A percentile compares a stretch with the other conserved stretches of the same genome.
These are phyloP conservation scores for Tipula vernalis DNA, from an alignment of 2,888 invertebrate genomes.

Conservation along the genomic window DNA sequence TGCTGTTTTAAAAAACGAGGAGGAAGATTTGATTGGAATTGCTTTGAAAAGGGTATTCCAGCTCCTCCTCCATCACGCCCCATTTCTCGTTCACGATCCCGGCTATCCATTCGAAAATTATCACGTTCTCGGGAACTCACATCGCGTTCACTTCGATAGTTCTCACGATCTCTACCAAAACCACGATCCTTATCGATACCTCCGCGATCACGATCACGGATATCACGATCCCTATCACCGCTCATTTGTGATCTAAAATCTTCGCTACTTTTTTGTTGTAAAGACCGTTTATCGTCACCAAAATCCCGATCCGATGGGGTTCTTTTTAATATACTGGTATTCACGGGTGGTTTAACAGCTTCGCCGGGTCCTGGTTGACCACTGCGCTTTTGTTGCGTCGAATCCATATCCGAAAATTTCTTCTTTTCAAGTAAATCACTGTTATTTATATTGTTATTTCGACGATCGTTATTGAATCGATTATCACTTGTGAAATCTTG, in stretches of 20 bases:
- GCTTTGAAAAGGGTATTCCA: slow-evolving; percentile 48
- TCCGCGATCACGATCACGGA: slow-evolving; percentile 18
- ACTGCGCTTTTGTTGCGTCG: neutral
- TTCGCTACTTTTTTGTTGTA: neutral
- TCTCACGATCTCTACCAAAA: slow-evolving; percentile 27
- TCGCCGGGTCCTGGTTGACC: neutral
- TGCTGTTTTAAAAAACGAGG: slow-evolving; percentile 76
- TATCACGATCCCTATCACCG: slow-evolving; percentile 22
- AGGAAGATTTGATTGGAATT: slow-evolving; percentile 72
- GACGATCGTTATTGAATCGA: slow-evolving; percentile 66
- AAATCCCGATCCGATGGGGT: slow-evolving; percentile 19
- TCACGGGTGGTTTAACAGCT: neutral
- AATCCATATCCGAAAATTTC: neutral
- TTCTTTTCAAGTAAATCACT: neutral
- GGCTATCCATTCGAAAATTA: slow-evolving; percentile 16
- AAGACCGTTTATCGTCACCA: neutral
- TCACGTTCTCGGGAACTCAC: neutral
- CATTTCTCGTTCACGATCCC: slow-evolving; percentile 23
- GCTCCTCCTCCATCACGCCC: slow-evolving; percentile 31
- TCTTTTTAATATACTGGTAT: slow-evolving; percentile 32
- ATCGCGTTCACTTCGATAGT: slow-evolving; percentile 27
- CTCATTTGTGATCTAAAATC: slow-evolving; percentile 17
- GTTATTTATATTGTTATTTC: neutral
- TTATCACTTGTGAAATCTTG: slow-evolving; percentile 71
- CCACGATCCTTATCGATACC: slow-evolving; percentile 18